Conservation (phyloP, 2,888 invertebrate species). For the Eupithecia vulgata region DNA sequence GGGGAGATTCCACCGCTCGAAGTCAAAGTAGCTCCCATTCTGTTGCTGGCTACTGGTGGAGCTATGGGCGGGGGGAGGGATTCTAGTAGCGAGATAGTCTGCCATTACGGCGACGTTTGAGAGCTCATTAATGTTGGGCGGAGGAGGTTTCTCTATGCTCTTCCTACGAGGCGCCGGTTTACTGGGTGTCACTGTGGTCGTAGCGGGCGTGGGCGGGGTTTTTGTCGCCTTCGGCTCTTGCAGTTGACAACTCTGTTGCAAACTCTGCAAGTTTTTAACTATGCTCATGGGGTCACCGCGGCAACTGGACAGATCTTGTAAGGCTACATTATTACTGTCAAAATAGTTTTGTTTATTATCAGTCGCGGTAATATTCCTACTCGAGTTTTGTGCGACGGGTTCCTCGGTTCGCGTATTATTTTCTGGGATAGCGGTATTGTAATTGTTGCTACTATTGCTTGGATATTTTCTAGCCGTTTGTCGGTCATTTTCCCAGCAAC, state of each 20-base stretch:
- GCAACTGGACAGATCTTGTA: conserved; percentile 89
- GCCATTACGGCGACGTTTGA: conserved; percentile 83
- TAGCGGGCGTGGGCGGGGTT: conserved; percentile 64
- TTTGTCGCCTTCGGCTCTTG: conserved; percentile 82
- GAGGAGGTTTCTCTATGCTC: conserved; percentile 81
- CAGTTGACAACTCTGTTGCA: conserved; percentile 85
- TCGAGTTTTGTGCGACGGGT: conserved; percentile 72
- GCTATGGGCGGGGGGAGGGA: conserved; percentile 90
- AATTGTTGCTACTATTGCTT: conserved; percentile 70
- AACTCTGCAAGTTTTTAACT: conserved; percentile 87
- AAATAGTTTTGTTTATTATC: conserved; percentile 87
- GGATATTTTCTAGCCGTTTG: conserved; percentile 79
- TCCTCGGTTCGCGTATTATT: conserved; percentile 78
- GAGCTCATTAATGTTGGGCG: conserved; percentile 80
- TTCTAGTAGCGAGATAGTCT: conserved; percentile 84
- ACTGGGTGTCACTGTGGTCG: conserved; percentile 53
- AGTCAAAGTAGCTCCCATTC: conserved; percentile 90
- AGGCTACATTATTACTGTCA: conserved; percentile 85
- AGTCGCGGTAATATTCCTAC: conserved; percentile 73
- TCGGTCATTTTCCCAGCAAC: conserved; percentile 85
- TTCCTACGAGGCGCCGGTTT: conserved; percentile 82
- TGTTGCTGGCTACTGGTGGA: conserved; percentile 84
- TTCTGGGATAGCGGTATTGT: conserved; percentile 76
- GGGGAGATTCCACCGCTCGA: conserved; percentile 91
- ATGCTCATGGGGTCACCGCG: conserved; percentile 90